Evolutionary conservation across 2,113 vertebrate species (phyloP).

Genomic region (Boulengeromyrus knoepffleri): DNA sequence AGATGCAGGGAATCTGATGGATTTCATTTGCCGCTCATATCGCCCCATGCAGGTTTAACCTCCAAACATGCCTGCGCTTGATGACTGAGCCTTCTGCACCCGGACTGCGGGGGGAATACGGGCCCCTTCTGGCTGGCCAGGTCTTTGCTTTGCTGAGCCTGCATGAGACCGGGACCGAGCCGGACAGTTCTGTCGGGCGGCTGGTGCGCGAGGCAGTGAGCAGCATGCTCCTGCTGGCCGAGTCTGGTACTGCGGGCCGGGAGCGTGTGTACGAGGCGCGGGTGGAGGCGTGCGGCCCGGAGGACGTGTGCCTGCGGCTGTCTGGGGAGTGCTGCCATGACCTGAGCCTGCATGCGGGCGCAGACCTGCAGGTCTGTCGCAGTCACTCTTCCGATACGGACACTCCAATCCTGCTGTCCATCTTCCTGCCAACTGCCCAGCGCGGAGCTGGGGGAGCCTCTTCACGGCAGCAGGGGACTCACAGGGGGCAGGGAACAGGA

Average conservation of each 20-base stretch:
- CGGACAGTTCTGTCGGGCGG: slow-evolving; percentile 22
- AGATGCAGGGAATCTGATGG: background rate
- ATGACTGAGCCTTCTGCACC: slow-evolving; percentile 3
- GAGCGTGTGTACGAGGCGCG: slow-evolving; percentile 25
- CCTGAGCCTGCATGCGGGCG: slow-evolving; percentile 17
- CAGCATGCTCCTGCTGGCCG: slow-evolving; percentile 22
- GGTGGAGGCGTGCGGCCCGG: slow-evolving; percentile 14
- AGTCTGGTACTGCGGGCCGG: background rate
- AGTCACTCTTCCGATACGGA: background rate
- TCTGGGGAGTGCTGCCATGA: slow-evolving; percentile 27
- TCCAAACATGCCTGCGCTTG: slow-evolving; percentile 24
- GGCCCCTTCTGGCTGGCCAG: slow-evolving; percentile 21
- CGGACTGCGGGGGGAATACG: background rate
- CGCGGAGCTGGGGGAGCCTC: background rate
- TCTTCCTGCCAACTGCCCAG: background rate
- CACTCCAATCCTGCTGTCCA: background rate
- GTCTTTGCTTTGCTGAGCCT: slow-evolving; percentile 23
- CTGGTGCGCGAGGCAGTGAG: slow-evolving; percentile 18
- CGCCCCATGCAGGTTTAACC: slow-evolving; percentile 21
- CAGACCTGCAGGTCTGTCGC: slow-evolving; percentile 19
- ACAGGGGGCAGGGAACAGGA: background rate
- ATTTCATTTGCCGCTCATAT: background rate
- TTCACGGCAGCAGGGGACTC: background rate
- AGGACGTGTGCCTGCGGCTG: slow-evolving; percentile 25
- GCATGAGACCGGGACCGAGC: slow-evolving; percentile 10